Evolutionary conservation across 2,797 vertebrate genomes (phyloP).

Genomic region (Staurois parvus): DNA sequence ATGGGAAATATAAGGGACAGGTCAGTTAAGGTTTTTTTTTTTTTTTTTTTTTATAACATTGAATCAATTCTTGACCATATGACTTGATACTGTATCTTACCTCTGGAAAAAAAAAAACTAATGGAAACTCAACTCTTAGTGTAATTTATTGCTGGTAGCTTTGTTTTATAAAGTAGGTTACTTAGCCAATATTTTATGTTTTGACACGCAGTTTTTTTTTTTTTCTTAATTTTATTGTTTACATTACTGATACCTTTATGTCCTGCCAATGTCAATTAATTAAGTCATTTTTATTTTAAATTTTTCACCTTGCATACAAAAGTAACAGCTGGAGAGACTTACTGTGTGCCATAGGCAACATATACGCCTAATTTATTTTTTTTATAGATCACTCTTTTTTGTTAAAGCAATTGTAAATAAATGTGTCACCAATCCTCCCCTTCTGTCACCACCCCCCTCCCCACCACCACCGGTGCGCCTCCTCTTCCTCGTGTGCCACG

Average conservation of each 20-base stretch:
- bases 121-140: not conserved
- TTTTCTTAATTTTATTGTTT: not conserved
- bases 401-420: too few relatives aligned
- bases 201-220: not conserved
- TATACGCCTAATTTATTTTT: too few relatives aligned
- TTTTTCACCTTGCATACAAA: too few relatives aligned
- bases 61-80: conserved; percentile 27
- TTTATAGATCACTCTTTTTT: too few relatives aligned
- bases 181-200: not conserved
- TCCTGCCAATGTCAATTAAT: not conserved
- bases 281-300: too few relatives aligned
- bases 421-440: too few relatives aligned
- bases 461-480: too few relatives aligned
- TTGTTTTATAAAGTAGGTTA: not conserved
- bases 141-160: not conserved
- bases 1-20: conserved; percentile 42
- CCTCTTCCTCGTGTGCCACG: too few relatives aligned
- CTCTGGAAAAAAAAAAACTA: not conserved
- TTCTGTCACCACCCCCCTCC: too few relatives aligned
- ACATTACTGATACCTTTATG: not conserved
- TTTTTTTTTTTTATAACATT: conserved; percentile 17
- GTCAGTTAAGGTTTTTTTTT: conserved; percentile 1
- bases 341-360: too few relatives aligned
- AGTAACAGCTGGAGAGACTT: too few relatives aligned
- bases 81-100: not conserved